Percentiles rank a stretch among this genome's conserved stretches.
These are phyloP conservation scores for Drepanosiphum platanoidis DNA, from an alignment of 2,888 invertebrate genomes.

Conservation along the genomic window DNA sequence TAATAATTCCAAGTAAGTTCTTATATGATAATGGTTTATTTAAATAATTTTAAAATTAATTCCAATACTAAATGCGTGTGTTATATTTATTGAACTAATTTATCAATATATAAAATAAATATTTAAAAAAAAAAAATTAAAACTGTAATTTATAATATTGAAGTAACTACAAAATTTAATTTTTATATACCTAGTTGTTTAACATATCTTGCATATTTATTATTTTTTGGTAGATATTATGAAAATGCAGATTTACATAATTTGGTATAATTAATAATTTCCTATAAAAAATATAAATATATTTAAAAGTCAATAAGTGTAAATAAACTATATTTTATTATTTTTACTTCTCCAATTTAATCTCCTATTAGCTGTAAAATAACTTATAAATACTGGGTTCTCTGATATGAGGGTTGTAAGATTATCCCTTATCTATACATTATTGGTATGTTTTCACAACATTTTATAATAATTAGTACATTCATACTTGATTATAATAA, in stretches of 20 bases:
- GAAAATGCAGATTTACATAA: neutral
- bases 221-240: neutral
- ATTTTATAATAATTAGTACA: too few species aligned
- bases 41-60: neutral
- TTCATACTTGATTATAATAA: too few species aligned
- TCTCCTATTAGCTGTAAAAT: neutral
- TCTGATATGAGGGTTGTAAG: neutral
- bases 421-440: neutral
- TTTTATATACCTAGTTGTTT: too few species aligned
- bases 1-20: conserved; percentile 36
- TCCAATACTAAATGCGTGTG: neutral
- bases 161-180: neutral
- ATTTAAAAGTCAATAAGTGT: too few species aligned
- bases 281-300: neutral
- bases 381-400: neutral
- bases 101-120: neutral
- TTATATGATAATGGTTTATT: neutral
- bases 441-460: neutral
- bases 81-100: neutral
- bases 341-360: neutral
- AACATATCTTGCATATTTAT: too few species aligned
- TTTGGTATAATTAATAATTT: neutral
- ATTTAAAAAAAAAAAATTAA: neutral
- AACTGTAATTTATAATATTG: neutral
- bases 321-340: neutral